Evolutionary conservation across 1,140 invertebrate genomes (phyloP).

Genomic region (Pristionchus pacificus): DNA sequence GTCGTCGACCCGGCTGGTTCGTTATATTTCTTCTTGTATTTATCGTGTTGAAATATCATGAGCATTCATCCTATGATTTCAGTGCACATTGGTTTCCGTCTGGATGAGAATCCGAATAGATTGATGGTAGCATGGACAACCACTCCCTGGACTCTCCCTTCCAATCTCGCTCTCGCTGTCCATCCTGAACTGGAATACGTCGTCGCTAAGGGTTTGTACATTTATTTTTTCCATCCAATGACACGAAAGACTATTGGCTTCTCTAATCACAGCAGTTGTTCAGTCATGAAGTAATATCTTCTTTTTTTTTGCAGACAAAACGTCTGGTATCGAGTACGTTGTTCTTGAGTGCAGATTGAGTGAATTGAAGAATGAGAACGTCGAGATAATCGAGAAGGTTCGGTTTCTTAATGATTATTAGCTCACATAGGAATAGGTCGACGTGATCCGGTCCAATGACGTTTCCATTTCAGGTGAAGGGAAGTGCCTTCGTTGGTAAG

Average conservation of each 20-base stretch:
- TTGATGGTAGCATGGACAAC: conserved; percentile 92
- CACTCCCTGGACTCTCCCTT: conserved; percentile 97
- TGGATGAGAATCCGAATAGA: conserved; percentile 65
- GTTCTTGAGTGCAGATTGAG: conserved; percentile 80
- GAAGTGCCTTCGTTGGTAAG: conserved; percentile 74
- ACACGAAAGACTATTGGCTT: neutral
- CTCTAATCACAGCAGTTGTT: conserved; percentile 14
- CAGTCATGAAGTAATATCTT: conserved; percentile 44
- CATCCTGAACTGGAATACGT: conserved; percentile 84
- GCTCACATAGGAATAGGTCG: conserved; percentile 53
- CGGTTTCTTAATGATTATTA: neutral
- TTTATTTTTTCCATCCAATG: conserved; percentile 22
- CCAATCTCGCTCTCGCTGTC: conserved; percentile 89
- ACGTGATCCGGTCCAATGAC: conserved; percentile 34
- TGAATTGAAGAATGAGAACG: conserved; percentile 68
- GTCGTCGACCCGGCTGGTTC: conserved; percentile 84
- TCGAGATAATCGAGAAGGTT: conserved; percentile 37
- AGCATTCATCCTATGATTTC: conserved; percentile 23
- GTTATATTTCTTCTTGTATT: conserved; percentile 14
- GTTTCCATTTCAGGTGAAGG: conserved; percentile 66
- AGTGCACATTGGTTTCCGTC: conserved; percentile 48
- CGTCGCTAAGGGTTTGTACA: conserved; percentile 69
- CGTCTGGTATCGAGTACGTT: conserved; percentile 73
- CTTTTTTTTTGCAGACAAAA: conserved; percentile 61
- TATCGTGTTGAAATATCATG: neutral